These are phyloP conservation scores for Pammene aurita DNA, from an alignment of 2,888 invertebrate genomes.

Conservation along the genomic window DNA sequence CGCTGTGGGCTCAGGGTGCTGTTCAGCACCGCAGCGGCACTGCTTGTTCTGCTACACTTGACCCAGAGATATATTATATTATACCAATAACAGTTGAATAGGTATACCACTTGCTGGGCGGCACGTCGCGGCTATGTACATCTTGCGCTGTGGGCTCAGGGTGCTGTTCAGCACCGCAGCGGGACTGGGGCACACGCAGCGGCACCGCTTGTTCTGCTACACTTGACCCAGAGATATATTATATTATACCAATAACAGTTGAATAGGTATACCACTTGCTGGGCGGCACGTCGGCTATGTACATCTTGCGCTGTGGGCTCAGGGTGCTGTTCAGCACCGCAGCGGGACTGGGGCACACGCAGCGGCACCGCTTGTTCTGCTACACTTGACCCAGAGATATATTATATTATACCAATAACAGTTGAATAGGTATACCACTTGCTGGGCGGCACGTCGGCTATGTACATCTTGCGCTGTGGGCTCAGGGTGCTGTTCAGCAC, in stretches of 20 bases:
- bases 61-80: too few relatives aligned
- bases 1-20: too few relatives aligned
- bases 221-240: slow-evolving; percentile 83
- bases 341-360: slow-evolving; percentile 90
- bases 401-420: too few relatives aligned
- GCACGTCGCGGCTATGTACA: slow-evolving; percentile 89
- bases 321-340: too few relatives aligned
- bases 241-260: too few relatives aligned
- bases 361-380: too few relatives aligned
- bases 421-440: slow-evolving; percentile 83
- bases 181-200: slow-evolving; percentile 90
- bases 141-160: slow-evolving; percentile 78
- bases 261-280: slow-evolving; percentile 85
- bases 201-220: slow-evolving; percentile 91
- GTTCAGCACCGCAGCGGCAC: too few relatives aligned
- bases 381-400: too few relatives aligned
- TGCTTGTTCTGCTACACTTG: too few relatives aligned
- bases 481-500: slow-evolving; percentile 78
- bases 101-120: slow-evolving; percentile 87
- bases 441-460: slow-evolving; percentile 88
- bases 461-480: slow-evolving; percentile 85
- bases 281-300: slow-evolving; percentile 89
- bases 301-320: slow-evolving; percentile 85
- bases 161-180: slow-evolving; percentile 85
- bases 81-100: too few relatives aligned